These are phyloP conservation scores for Eristalinus sepulchralis DNA, from an alignment of 2,888 invertebrate genomes.

Conservation along the genomic window DNA sequence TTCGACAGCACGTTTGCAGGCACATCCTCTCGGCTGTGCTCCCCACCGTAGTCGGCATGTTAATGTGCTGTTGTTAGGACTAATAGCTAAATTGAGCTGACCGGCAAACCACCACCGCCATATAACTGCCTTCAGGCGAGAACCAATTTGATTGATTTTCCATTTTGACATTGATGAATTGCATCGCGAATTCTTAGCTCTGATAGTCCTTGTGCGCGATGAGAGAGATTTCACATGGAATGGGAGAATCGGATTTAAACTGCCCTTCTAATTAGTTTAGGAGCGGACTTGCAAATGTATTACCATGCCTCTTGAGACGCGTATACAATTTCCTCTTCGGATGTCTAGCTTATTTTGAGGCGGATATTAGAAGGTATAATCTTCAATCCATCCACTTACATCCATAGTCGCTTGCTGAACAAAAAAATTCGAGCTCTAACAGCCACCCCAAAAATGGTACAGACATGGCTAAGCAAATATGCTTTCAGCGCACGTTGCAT, in stretches of 20 bases:
- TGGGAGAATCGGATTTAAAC: not conserved
- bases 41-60: slow-evolving; percentile 51
- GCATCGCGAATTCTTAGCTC: slow-evolving; percentile 55
- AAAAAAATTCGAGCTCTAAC: not conserved
- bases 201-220: not conserved
- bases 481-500: not conserved
- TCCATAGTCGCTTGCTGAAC: not conserved
- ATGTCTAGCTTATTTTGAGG: slow-evolving; percentile 36
- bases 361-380: slow-evolving; percentile 63
- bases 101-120: slow-evolving; percentile 57
- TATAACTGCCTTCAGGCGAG: slow-evolving; percentile 64
- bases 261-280: not conserved
- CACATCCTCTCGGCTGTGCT: slow-evolving; percentile 20
- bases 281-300: not conserved
- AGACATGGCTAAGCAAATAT: not conserved
- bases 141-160: slow-evolving; percentile 69
- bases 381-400: slow-evolving; percentile 4
- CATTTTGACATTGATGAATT: slow-evolving; percentile 66
- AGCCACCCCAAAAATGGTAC: not conserved
- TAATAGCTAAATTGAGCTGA: slow-evolving; percentile 67
- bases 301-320: slow-evolving; percentile 2
- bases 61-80: slow-evolving; percentile 67
- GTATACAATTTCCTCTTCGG: slow-evolving; percentile 41
- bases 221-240: not conserved
- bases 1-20: slow-evolving; percentile 62